Evolutionary conservation across 2,888 invertebrate species (phyloP), one percentile per base, ranked within the genome.

Genomic region (Dysmachus trigonus): DNA sequence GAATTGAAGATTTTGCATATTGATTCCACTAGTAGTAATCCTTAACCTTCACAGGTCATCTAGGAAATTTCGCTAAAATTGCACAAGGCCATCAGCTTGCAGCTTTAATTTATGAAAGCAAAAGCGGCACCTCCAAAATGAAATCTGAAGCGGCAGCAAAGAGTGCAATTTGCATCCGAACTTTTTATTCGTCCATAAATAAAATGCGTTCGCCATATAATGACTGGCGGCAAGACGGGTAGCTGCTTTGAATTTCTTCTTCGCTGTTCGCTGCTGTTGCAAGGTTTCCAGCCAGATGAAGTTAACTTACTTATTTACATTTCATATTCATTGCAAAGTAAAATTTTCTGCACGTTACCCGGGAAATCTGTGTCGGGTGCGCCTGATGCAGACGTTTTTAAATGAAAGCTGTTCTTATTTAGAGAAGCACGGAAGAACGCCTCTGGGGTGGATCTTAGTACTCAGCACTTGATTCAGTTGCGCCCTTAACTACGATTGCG

Each of bases 301-400:
- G 74, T 74, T 31, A 74, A 27, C 35, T 74, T 74, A 1, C 8
- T 33, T 35, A 74, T 74, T 74, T 74, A 74, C 74, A 74, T 74
- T 74, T 33, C 30, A 74, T 31, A 74, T 74, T 74, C 74, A 74
- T 31, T 74, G 74, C 74, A 74, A 74, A 35, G 74, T 74, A 74
- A 33, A 31, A 31, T 74, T 6, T 74, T 31, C 30, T 74, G 7
- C 31, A 74, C 74, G 33, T 74, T 35, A 18, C 33, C 74, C 13
- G 33, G 74, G 33, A 73, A 74, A 74, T 74, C 74, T 74, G 74
- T 74, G 74, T 31, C 33, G 74, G 74, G 74, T 74, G 74, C 31
- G 33, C 31, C 74, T 74, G 74, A 15, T 31, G 74, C n/a, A 31
- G 74, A 74, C 31, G 30, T 74, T 74, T 31, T 74, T 74, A 74